Evolutionary conservation across 30 jellyfish, hydroid and myxozoan genomes (phyloP).

Genomic region (Hydra vulgaris): DNA sequence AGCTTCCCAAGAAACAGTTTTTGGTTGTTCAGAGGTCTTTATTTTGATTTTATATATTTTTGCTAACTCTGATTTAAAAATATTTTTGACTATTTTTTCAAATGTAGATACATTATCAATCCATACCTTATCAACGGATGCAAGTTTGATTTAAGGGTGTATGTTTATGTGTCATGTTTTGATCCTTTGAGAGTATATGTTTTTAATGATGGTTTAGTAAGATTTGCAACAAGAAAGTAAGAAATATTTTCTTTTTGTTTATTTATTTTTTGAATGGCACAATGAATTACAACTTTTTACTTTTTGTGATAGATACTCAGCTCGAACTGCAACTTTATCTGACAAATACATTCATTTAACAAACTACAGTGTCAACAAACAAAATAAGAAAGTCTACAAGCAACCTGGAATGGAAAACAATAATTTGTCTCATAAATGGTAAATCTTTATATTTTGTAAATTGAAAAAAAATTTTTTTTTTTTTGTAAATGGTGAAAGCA

Average conservation of each 20-base stretch:
- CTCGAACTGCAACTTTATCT: constrained; percentile 32
- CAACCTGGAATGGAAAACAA: constrained; percentile 9
- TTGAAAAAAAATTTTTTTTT: too few relatives aligned
- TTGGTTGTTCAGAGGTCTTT: constrained; percentile 32
- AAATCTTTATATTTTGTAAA: neutral
- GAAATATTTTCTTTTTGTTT: neutral
- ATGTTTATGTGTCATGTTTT: constrained; percentile 75
- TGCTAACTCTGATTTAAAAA: neutral
- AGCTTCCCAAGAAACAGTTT: constrained; percentile 36
- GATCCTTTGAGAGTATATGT: constrained; percentile 83
- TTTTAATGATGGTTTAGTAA: constrained; percentile 78
- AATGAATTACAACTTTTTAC: neutral
- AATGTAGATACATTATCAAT: constrained; percentile 38
- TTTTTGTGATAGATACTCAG: constrained; percentile 23
- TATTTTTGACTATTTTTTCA: too few relatives aligned
- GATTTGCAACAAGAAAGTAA: constrained; percentile 61
- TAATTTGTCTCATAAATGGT: constrained; percentile 20
- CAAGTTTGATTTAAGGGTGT: constrained; percentile 83
- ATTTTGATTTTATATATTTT: neutral
- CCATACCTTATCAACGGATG: constrained; percentile 91
- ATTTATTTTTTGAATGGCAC: neutral
- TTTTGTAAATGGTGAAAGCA: too few relatives aligned
- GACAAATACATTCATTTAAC: constrained; percentile 36
- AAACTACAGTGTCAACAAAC: constrained; percentile 57
- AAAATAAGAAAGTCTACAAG: constrained; percentile 24